Evolutionary conservation across 1,140 invertebrate genomes (phyloP).

Genomic region (Amphibalanus amphitrite): DNA sequence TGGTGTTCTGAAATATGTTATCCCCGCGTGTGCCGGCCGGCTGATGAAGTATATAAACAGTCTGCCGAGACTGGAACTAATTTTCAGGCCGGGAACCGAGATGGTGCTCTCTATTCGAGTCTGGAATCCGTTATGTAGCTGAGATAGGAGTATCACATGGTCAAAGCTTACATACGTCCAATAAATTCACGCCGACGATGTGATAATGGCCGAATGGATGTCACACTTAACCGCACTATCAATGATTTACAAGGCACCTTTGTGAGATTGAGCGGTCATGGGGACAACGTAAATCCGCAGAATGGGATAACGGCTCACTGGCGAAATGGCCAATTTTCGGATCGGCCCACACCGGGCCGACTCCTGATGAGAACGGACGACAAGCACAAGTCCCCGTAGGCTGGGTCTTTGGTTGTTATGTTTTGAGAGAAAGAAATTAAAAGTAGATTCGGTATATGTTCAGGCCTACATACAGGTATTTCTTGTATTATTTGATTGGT

Average conservation of each 20-base stretch:
- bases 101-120: neutral
- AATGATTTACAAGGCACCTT: slow-evolving; percentile 1
- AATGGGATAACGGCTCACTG: neutral
- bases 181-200: neutral
- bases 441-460: too few relatives aligned
- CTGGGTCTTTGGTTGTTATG: too few relatives aligned
- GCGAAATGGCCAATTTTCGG: neutral
- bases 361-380: too few relatives aligned
- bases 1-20: too few relatives aligned
- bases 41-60: too few relatives aligned
- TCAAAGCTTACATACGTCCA: neutral
- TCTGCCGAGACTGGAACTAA: too few relatives aligned
- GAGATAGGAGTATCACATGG: neutral
- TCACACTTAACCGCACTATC: neutral
- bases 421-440: too few relatives aligned
- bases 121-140: neutral
- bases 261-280: neutral
- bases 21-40: too few relatives aligned
- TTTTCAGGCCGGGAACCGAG: too few relatives aligned
- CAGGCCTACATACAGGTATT: too few relatives aligned
- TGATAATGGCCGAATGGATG: neutral
- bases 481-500: too few relatives aligned
- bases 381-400: too few relatives aligned
- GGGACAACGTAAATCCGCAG: neutral
- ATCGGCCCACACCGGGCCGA: neutral